These are phyloP conservation scores for Drosophila sp. DNA, from an alignment of 1,140 invertebrate genomes.

Conservation along the genomic window DNA sequence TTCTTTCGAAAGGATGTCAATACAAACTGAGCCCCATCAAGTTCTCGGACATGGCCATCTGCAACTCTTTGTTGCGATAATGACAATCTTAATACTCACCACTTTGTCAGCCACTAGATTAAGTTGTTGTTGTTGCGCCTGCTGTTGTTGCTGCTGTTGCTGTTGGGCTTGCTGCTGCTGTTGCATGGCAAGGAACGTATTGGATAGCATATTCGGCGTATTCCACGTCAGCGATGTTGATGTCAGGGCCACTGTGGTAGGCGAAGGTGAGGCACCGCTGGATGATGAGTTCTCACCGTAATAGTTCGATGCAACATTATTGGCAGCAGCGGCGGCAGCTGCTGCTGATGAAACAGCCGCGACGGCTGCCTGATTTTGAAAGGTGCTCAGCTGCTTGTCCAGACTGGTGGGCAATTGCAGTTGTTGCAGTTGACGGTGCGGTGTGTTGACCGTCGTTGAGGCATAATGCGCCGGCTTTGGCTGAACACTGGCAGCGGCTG, in stretches of 20 bases:
- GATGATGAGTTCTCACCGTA: conserved; percentile 83
- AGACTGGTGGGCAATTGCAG: conserved; percentile 76
- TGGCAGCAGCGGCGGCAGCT: conserved; percentile 72
- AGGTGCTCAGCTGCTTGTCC: conserved; percentile 78
- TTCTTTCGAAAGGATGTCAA: conserved; percentile 7
- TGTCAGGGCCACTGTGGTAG: conserved; percentile 77
- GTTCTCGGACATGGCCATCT: conserved; percentile 19
- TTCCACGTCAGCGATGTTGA: conserved; percentile 81
- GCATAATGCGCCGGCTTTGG: conserved; percentile 83
- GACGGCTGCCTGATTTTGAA: conserved; percentile 81
- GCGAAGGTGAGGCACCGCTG: conserved; percentile 79
- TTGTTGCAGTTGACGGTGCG: conserved; percentile 79
- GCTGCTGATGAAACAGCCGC: conserved; percentile 66
- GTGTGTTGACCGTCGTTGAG: conserved; percentile 76
- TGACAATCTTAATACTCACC: conserved; percentile 63
- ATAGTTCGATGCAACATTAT: conserved; percentile 81
- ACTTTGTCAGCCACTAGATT: conserved; percentile 81
- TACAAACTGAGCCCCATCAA: conserved; percentile 32
- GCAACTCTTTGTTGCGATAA: conserved; percentile 33
- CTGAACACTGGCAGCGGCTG: conserved; percentile 78
- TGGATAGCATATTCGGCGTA: conserved; percentile 80
- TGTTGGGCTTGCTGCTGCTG: conserved; percentile 80
- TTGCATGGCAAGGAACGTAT: conserved; percentile 83
- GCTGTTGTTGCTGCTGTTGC: conserved; percentile 67
- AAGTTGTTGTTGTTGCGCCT: conserved; percentile 70